Conservation (phyloP, 2,113 vertebrate genomes). For the Rhegmatorhina hoffmannsi region DNA sequence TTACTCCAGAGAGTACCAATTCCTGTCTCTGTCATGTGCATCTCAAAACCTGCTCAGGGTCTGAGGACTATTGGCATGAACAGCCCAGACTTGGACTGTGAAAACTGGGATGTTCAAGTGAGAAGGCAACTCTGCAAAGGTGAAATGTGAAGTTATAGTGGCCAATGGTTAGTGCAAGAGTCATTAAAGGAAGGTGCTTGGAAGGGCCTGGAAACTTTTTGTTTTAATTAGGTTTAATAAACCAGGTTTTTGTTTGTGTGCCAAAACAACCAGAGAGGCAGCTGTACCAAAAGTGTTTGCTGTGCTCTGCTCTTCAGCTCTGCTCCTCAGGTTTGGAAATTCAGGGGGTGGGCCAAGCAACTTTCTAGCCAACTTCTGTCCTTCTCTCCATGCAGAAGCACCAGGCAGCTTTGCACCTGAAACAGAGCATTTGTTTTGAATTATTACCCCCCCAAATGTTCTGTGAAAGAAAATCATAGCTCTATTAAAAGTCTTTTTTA, state of each 20-base stretch:
- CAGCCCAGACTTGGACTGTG: background rate
- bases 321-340: background rate
- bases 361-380: slow-evolving; percentile 58
- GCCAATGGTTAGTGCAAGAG: background rate
- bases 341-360: slow-evolving; percentile 65
- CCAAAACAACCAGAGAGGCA: background rate
- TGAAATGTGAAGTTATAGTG: background rate
- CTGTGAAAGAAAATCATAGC: background rate
- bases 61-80: background rate
- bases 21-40: background rate
- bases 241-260: background rate
- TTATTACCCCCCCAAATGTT: background rate
- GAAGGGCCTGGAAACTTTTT: background rate
- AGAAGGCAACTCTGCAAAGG: background rate
- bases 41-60: background rate
- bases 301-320: background rate
- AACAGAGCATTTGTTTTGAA: background rate
- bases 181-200: background rate
- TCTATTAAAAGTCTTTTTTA: background rate
- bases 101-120: background rate
- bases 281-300: background rate
- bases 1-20: background rate
- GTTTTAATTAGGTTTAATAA: background rate
- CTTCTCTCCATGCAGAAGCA: slow-evolving; percentile 72
- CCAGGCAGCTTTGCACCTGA: slow-evolving; percentile 37